Evolutionary conservation across 2,797 vertebrate species (phyloP), one percentile per base, ranked within the genome.

Genomic region (Onychomys arenicola): DNA sequence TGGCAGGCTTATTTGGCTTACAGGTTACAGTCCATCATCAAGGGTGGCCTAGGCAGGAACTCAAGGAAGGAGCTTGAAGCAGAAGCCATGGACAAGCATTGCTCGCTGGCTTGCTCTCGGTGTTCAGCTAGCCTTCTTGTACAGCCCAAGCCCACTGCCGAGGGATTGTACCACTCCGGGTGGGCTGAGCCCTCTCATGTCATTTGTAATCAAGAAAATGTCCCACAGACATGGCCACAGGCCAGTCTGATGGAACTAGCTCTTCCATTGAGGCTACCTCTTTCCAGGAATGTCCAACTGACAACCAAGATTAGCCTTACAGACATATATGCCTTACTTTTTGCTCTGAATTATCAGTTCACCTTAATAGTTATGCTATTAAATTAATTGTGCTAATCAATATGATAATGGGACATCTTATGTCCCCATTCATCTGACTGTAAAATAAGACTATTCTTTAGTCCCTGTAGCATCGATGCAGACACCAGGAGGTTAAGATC

Each of bases 401-500:
- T 71, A 19, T 37, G 29, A 92, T 92, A 92, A 93, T 67, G 40
- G n/a, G n/a, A n/a, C n/a, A n/a, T n/a, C n/a, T n/a, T n/a, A n/a
- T n/a, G 49, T 89, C 17, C 3, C 71, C 23, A 25, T 75, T 84
- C 25, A 84, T 91, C 40, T 34, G 37, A 84, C 52, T 89, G 23
- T 55, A 69, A 91, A 95, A 49, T 91, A 95, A 96, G 83, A 63
- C 71, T 77, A 67, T 65, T 96, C 12, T 83, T 90, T 90, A 93
- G 84, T 81, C 59, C 55, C 55, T 46, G 4, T 59, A 5, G 4
- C 5, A 52, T 52, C 34, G 14, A 19, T 0, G 21, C 29, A 89
- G 6, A 93, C 13, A 19, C 81, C 17, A 0, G 37, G 25, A 4
- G 21, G 25, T 75, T 32, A 82, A 81, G 13, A 71, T 52, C 4